Base-by-base conservation (phyloP, 2,888 invertebrate species). In the Orthonevra nobilis region DNA sequence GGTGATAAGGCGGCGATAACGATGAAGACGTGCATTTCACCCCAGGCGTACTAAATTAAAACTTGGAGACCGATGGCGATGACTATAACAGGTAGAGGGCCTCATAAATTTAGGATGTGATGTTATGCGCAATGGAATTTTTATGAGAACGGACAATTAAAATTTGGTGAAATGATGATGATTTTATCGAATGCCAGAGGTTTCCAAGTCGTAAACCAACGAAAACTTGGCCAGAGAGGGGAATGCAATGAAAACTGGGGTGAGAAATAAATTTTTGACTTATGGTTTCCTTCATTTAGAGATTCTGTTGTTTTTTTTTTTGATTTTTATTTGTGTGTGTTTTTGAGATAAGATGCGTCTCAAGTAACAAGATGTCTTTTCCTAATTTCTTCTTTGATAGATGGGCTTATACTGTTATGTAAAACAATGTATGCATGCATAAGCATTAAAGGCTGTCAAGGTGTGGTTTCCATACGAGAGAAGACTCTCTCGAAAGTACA, bases 21-120 rank as follows among this genome's bases (percentile, higher is more conserved):
- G 79, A 73, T 61, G 73, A 48, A 60, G 66, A 79, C 79, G 73
- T 79, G 79, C 48, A 79, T 66, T 61, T 79, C 79, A 73, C 79
- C 79, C 73, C 48, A 48, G 66, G 14, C 36, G 56, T 44, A 61
- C 60, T 79, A 79, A 73, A 79, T 79, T 79, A 63, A 61, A 75
- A 17, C n/a, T n/a, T n/a, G n/a, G n/a, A n/a, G n/a, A n/a, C 61
- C 36, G 9, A 34, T 26, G 54, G 48, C 17, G 28, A 15, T 52
- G 44, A 17, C 20, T 38, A 50, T 23, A 12, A 61, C 79, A 73
- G 73, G 79, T 79, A 70, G 48, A 52, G 10, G 48, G 40, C 34
- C 73, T 73, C 56, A 79, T 73, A 79, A 79, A 79, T 79, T 66
- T 73, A 42, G 66, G 60, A 60, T 79, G 79, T 79, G 79, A 79